Evolutionary conservation across 2,113 vertebrate genomes (phyloP), one percentile per base, ranked within the genome.

Genomic region (Neogale vison): DNA sequence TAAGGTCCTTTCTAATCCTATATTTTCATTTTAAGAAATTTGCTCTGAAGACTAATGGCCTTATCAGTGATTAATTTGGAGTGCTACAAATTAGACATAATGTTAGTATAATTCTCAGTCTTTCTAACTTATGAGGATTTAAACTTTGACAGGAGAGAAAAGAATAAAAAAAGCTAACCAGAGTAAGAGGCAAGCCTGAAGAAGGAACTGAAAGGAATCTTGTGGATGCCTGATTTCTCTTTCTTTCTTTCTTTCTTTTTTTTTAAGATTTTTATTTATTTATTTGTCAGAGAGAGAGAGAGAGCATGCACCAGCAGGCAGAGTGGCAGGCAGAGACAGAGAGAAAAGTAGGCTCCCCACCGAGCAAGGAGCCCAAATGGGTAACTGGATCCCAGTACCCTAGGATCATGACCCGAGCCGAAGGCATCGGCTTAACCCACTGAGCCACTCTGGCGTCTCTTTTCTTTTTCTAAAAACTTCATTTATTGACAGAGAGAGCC

Each of bases 111-210:
- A 82, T 83, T 89, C 14, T 77, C 59, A 81, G 50, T 11, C 26
- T 92, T 93, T 91, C 17, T 89, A 85, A 93, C 36, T 86, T 39
- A 65, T 47, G 69, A 82, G 6, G 65, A 82, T 72, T 57, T 92
- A 89, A 88, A 92, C 15, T 55, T 72, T 79, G 4, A 94, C 17
- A 24, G 18, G 39, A 52, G 26, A 74, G 65, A 67, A 93, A 90
- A 76, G 18, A 87, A 93, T 6, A 77, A 77, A 59, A 69, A 61
- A 84, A 15, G 11, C 36, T 93, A 20, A 67, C 29, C 55, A 96
- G 69, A 72, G 20, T 71, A 95, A 81, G 42, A 76, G n/a, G 20
- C 24, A 67, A 79, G 36, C 52, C 80, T 61, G n/a, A 47, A 65
- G 63, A 29, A 63, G 12, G 15, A 13, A 59, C 55, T 87, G 50